These are phyloP conservation scores for Cantharis nigra DNA, from an alignment of 2,888 invertebrate species.

Conservation along the genomic window DNA sequence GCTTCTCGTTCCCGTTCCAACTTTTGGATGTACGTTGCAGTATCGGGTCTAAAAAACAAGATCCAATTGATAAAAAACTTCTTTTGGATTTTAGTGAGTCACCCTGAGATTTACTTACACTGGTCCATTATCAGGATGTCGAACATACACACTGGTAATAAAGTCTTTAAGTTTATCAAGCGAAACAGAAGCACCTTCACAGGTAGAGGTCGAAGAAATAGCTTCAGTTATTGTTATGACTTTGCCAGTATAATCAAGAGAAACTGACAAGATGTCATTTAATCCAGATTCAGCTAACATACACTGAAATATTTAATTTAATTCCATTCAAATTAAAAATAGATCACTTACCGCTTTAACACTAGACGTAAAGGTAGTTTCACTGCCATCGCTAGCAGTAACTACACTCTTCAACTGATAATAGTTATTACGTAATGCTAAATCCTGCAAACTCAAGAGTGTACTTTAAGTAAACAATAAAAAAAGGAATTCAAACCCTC, in stretches of 20 bases:
- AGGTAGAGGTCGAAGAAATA: conserved; percentile 56
- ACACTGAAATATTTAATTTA: conserved; percentile 58
- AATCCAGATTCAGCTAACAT: conserved; percentile 75
- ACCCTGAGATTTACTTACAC: conserved; percentile 58
- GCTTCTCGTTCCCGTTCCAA: conserved; percentile 89
- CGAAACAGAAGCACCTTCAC: conserved; percentile 55
- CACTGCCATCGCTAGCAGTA: conserved; percentile 68
- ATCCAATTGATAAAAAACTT: no score
- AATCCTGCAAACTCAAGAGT: conserved; percentile 56
- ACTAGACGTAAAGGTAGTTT: conserved; percentile 74
- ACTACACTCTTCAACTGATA: conserved; percentile 76
- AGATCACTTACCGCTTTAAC: conserved; percentile 70
- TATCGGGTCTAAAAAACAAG: conserved; percentile 75
- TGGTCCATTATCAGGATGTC: conserved; percentile 82
- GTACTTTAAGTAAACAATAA: neutral
- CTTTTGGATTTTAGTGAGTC: no score
- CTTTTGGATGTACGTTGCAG: conserved; percentile 93
- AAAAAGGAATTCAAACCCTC: conserved; percentile 52
- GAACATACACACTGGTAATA: conserved; percentile 78
- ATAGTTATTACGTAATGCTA: conserved; percentile 71
- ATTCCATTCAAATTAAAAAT: conserved; percentile 2
- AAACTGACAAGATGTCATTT: conserved; percentile 78
- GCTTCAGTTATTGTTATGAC: conserved; percentile 73
- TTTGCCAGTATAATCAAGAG: conserved; percentile 78
- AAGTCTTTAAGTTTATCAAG: conserved; percentile 61